A percentile compares a stretch with the other conserved stretches of the same genome.
Evolutionary conservation across 2,797 vertebrate species (phyloP).

Genomic region (Podargus strigoides): DNA sequence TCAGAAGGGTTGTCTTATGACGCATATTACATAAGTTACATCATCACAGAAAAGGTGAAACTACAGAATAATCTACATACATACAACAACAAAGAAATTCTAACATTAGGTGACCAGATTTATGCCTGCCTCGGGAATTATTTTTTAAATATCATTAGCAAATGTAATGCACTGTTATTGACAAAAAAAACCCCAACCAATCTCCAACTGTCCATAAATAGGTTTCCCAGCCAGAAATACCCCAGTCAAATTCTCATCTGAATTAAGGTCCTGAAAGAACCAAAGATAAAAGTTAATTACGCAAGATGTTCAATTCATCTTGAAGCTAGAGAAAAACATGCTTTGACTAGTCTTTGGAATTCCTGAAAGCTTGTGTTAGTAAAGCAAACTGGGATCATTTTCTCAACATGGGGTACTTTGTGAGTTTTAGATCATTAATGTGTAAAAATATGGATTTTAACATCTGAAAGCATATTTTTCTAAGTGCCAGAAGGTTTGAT

Average conservation of each 20-base stretch:
- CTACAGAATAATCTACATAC: not conserved
- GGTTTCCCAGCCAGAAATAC: not conserved
- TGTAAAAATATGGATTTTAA: not conserved
- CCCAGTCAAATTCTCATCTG: not conserved
- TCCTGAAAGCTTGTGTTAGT: not conserved
- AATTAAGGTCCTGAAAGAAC: not conserved
- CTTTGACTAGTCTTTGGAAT: not conserved
- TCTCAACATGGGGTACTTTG: not conserved
- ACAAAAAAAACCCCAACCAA: not conserved
- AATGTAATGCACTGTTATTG: not conserved
- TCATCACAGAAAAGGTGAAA: not conserved
- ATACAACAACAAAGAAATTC: not conserved
- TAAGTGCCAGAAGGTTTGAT: not conserved
- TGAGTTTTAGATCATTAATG: not conserved
- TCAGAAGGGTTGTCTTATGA: not conserved
- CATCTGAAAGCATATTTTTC: not conserved
- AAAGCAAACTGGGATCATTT: not conserved
- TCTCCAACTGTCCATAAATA: not conserved
- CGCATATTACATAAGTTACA: not conserved
- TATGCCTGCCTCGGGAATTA: not conserved
- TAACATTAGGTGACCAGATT: not conserved
- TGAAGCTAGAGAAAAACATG: not conserved
- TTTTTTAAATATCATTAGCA: not conserved
- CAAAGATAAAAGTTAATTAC: not conserved
- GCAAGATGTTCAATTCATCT: not conserved